A percentile compares a stretch with the other conserved stretches of the same genome.
Evolutionary conservation across 2,888 invertebrate species (phyloP).

Genomic region (Melinopterus prodromus): DNA sequence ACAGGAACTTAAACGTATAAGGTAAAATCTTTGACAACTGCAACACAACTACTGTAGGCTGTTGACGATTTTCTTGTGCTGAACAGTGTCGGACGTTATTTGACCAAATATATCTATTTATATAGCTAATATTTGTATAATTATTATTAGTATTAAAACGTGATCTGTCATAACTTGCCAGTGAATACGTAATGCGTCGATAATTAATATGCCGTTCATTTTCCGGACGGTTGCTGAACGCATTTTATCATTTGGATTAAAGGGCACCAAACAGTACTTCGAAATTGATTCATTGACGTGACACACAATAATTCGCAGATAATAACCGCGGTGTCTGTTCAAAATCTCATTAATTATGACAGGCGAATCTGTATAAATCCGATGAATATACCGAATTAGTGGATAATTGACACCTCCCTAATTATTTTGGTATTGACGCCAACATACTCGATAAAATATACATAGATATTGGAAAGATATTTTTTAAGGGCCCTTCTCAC

Average conservation of each 20-base stretch:
- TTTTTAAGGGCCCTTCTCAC: neutral
- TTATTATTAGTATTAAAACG: too few species aligned
- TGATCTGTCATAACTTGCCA: neutral
- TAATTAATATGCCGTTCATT: neutral
- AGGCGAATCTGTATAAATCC: neutral
- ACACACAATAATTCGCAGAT: neutral
- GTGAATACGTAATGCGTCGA: neutral
- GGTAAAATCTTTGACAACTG: too few species aligned
- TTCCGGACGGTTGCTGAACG: neutral
- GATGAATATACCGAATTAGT: neutral
- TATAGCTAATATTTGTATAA: too few species aligned
- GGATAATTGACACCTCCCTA: neutral
- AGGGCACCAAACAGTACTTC: neutral
- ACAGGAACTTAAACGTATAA: too few species aligned
- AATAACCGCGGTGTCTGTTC: neutral
- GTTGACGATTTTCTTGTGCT: too few species aligned
- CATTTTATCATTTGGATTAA: neutral
- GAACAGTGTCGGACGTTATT: too few species aligned
- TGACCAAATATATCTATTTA: too few species aligned
- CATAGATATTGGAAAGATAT: neutral
- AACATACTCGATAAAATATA: neutral
- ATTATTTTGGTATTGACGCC: neutral
- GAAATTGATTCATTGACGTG: neutral
- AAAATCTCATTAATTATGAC: neutral
- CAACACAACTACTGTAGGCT: too few species aligned